These are phyloP conservation scores for Hydrotaea cyrtoneurina DNA, from an alignment of 2,888 invertebrate species.

Conservation along the genomic window DNA sequence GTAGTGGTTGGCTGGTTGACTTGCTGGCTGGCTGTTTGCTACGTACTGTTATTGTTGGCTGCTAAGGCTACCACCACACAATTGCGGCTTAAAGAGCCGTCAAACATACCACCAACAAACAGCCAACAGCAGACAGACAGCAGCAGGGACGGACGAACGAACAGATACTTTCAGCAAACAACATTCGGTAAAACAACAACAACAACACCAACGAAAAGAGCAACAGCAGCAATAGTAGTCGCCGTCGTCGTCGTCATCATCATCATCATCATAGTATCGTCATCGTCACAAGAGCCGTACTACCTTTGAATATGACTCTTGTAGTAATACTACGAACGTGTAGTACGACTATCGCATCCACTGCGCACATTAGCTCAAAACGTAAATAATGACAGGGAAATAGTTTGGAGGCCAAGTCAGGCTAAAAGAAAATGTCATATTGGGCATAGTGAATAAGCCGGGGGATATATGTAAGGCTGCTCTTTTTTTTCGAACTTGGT, in stretches of 20 bases:
- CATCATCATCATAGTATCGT: slow-evolving; percentile 7
- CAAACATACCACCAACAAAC: slow-evolving; percentile 59
- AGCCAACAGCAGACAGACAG: slow-evolving; percentile 30
- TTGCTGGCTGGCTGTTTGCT: slow-evolving; percentile 71
- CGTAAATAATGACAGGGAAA: too few relatives aligned
- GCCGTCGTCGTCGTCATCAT: too few relatives aligned
- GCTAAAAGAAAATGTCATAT: too few relatives aligned
- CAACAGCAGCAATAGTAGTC: slow-evolving; percentile 33
- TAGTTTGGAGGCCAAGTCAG: too few relatives aligned
- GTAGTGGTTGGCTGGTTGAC: slow-evolving; percentile 65
- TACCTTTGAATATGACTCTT: not conserved
- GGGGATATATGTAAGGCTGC: too few relatives aligned
- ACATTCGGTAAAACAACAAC: not conserved
- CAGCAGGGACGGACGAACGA: not conserved
- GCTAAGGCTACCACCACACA: slow-evolving; percentile 27
- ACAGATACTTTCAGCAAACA: slow-evolving; percentile 6
- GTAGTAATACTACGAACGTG: slow-evolving; percentile 4
- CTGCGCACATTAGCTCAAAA: too few relatives aligned
- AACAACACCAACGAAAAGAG: slow-evolving; percentile 10
- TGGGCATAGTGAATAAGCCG: too few relatives aligned
- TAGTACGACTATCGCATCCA: not conserved
- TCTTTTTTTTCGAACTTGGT: too few relatives aligned
- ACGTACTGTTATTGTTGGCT: slow-evolving; percentile 59
- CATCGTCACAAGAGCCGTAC: slow-evolving; percentile 8
- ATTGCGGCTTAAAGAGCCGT: slow-evolving; percentile 52